Evolutionary conservation across 2,888 invertebrate genomes (phyloP).

Genomic region (Amphipyra tragopoginis): DNA sequence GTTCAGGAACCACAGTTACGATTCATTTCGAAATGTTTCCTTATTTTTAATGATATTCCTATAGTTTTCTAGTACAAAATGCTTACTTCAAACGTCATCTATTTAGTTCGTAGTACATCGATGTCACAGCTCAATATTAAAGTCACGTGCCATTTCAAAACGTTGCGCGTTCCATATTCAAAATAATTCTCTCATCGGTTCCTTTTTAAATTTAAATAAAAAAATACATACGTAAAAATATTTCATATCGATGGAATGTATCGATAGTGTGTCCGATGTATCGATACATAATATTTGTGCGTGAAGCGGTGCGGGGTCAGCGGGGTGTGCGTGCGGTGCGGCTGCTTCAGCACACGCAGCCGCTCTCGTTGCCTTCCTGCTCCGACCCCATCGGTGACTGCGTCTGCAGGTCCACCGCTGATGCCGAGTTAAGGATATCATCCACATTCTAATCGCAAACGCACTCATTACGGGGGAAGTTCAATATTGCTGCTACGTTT

Average conservation of each 20-base stretch:
- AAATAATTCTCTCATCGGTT: constrained; percentile 37
- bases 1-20: too few relatives aligned
- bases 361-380: constrained; percentile 94
- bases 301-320: constrained; percentile 63
- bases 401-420: constrained; percentile 95
- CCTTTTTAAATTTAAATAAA: constrained; percentile 39
- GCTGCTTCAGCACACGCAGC: constrained; percentile 93
- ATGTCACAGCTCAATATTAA: constrained; percentile 33
- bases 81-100: not conserved
- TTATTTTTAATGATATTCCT: not conserved
- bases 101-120: constrained; percentile 23
- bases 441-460: not conserved
- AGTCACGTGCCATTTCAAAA: constrained; percentile 48
- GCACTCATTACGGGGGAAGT: not conserved
- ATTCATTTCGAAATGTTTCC: too few relatives aligned
- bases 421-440: constrained; percentile 73
- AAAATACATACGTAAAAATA: constrained; percentile 56
- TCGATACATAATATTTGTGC: constrained; percentile 55
- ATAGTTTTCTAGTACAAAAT: not conserved
- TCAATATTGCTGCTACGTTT: too few relatives aligned
- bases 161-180: constrained; percentile 44
- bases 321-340: constrained; percentile 52
- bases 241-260: constrained; percentile 49
- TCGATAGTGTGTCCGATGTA: constrained; percentile 48
- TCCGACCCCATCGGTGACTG: constrained; percentile 95